phyloP scores from a whole-genome alignment of 2,113 vertebrate genomes.

The Charina bottae region DNA sequence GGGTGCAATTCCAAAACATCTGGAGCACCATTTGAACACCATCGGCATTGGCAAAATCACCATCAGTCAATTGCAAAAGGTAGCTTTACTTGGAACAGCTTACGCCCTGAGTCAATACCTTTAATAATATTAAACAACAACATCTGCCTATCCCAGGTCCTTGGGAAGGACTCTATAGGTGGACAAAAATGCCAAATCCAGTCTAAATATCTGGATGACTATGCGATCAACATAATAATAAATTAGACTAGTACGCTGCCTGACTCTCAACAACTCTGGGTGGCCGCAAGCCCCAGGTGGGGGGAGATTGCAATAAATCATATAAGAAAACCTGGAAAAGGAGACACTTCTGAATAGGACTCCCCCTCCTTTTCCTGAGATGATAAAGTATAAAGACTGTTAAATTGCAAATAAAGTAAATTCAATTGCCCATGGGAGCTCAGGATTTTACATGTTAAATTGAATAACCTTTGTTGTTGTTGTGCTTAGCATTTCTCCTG shows the following conservation, averaged over 20 bases:
- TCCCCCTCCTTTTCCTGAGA: not conserved
- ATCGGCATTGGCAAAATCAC: not conserved
- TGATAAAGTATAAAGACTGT: slow-evolving; percentile 36
- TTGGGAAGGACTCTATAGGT: not conserved
- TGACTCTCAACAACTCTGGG: not conserved
- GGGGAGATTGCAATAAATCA: slow-evolving; percentile 54
- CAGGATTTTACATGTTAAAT: not conserved
- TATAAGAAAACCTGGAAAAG: slow-evolving; percentile 50
- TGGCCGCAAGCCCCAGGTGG: not conserved
- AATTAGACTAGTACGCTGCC: not conserved
- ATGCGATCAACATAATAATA: not conserved
- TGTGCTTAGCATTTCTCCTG: not conserved
- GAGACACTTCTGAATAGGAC: slow-evolving; percentile 50
- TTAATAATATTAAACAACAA: not conserved
- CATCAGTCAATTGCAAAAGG: not conserved
- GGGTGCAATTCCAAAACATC: not conserved
- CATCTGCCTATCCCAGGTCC: not conserved
- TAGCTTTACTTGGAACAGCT: not conserved
- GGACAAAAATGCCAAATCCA: not conserved
- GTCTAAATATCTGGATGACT: not conserved
- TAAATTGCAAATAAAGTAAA: slow-evolving; percentile 51
- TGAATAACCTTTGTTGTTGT: not conserved
- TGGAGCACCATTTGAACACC: not conserved
- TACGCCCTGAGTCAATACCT: not conserved
- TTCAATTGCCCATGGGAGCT: not conserved